Evolutionary conservation across 1,140 invertebrate species (phyloP).

Genomic region (Hestina assimilis): DNA sequence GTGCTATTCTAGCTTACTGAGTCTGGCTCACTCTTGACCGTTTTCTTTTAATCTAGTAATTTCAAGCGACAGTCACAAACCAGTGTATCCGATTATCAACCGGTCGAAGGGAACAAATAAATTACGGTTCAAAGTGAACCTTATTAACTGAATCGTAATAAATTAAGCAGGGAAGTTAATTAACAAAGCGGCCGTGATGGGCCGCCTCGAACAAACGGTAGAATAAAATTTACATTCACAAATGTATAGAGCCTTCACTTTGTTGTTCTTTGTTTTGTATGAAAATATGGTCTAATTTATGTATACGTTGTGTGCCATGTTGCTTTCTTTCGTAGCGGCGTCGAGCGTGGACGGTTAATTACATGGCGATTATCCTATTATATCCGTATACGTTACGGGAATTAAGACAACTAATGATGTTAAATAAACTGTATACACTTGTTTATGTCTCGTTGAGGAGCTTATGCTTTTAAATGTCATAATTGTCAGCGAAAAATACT

Average conservation of each 20-base stretch:
- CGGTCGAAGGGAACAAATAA: constrained; percentile 5
- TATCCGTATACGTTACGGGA: not conserved
- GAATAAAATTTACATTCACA: constrained; percentile 28
- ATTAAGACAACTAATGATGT: not conserved
- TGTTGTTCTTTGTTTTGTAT: constrained; percentile 14
- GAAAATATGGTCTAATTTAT: constrained; percentile 13
- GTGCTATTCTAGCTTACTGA: no score
- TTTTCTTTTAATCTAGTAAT: no score
- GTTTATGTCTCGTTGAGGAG: no score
- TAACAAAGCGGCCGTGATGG: constrained; percentile 23
- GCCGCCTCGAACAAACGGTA: constrained; percentile 5
- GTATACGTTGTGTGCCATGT: constrained; percentile 7
- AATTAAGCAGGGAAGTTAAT: constrained; percentile 26
- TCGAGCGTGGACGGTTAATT: not conserved
- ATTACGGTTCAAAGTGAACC: constrained; percentile 15
- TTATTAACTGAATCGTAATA: constrained; percentile 27
- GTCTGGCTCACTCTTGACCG: no score
- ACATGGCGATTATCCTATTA: not conserved
- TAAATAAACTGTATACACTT: not conserved
- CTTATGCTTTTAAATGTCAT: no score
- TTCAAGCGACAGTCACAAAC: not conserved
- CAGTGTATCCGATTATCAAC: not conserved
- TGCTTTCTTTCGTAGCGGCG: not conserved
- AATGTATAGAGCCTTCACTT: constrained; percentile 17
- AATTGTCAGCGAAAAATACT: no score